Conservation (phyloP, 2,113 vertebrate genomes). For the Diadophis punctatus region DNA sequence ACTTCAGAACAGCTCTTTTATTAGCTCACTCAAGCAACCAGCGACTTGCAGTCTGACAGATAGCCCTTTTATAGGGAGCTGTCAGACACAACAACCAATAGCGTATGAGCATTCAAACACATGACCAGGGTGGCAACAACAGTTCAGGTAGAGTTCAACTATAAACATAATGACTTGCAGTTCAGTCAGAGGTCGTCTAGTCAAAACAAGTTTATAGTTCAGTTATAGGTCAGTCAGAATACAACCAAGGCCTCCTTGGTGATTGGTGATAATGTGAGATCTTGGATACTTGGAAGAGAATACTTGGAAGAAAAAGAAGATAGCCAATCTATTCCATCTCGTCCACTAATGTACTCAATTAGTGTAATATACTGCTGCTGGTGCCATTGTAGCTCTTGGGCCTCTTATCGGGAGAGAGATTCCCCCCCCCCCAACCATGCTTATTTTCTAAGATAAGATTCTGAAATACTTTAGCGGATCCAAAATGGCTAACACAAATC, state of each 20-base stretch:
- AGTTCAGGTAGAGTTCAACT: too few relatives aligned
- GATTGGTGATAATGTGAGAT: not conserved
- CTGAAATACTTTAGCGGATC: not conserved
- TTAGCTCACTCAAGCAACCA: too few relatives aligned
- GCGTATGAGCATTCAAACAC: too few relatives aligned
- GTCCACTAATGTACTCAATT: not conserved
- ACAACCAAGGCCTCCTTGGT: not conserved
- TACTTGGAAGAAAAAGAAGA: not conserved
- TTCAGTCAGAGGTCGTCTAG: too few relatives aligned
- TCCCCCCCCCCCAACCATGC: not conserved
- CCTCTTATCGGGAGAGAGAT: not conserved
- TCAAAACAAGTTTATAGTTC: too few relatives aligned
- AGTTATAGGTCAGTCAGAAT: too few relatives aligned
- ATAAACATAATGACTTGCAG: too few relatives aligned
- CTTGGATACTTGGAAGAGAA: not conserved
- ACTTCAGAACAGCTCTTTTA: too few relatives aligned
- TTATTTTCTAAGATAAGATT: not conserved
- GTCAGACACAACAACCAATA: too few relatives aligned
- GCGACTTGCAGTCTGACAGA: too few relatives aligned
- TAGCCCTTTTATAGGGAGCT: too few relatives aligned
- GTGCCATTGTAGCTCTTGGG: not conserved
- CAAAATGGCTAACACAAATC: not conserved
- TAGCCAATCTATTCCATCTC: not conserved
- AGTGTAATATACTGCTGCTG: not conserved
- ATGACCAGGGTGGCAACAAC: too few relatives aligned